Conservation (phyloP, 2,797 vertebrate species). For the Loris lydekkerianus region DNA sequence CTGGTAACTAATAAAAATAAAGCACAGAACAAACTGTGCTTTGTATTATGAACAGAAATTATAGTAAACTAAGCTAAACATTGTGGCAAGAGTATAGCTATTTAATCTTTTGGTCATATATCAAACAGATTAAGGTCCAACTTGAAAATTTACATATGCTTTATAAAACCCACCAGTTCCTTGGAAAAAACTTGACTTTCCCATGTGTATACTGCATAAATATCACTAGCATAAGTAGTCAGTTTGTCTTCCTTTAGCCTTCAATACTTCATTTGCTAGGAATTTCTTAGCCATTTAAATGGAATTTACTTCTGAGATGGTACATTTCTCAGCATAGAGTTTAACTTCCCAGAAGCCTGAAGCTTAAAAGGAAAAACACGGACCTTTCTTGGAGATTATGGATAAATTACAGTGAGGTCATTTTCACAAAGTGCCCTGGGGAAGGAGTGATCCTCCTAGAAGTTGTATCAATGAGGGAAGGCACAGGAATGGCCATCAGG, state of each 20-base stretch:
- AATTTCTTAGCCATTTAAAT: slow-evolving; percentile 56
- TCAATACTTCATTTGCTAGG: slow-evolving; percentile 38
- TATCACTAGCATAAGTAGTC: background rate
- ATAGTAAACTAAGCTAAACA: slow-evolving; percentile 7
- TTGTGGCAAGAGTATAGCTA: background rate
- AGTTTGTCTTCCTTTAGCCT: slow-evolving; percentile 61
- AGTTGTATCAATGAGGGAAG: background rate
- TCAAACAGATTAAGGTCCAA: slow-evolving; percentile 15
- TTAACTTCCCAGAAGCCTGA: slow-evolving; percentile 48
- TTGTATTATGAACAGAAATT: slow-evolving; percentile 35
- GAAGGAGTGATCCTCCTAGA: background rate
- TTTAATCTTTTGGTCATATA: background rate
- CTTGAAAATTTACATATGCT: background rate
- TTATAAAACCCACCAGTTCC: slow-evolving; percentile 18
- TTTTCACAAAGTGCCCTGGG: background rate
- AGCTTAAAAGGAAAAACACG: background rate
- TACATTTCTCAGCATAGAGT: background rate
- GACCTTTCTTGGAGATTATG: background rate
- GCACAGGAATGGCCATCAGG: background rate
- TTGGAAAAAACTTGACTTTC: slow-evolving; percentile 56
- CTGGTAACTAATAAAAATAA: background rate
- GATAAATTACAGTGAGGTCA: background rate
- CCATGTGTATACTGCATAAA: background rate
- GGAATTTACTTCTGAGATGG: slow-evolving; percentile 8
- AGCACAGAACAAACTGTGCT: background rate